These are phyloP conservation scores for Phyllotreta cruciferae DNA, from an alignment of 2,888 invertebrate genomes.

Conservation along the genomic window DNA sequence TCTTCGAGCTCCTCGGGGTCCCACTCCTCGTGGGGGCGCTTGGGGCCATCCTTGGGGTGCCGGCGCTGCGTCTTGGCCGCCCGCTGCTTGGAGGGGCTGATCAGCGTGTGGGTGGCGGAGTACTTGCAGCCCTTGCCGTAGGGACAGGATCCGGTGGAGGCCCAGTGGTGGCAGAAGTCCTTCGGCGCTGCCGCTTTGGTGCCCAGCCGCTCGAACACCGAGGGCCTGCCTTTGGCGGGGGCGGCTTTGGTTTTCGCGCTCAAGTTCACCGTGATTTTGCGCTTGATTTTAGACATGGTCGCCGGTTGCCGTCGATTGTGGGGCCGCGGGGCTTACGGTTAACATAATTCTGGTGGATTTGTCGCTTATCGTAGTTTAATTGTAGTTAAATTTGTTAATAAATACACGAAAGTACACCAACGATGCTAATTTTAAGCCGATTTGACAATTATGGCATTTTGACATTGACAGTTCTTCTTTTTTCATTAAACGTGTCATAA, in stretches of 20 bases:
- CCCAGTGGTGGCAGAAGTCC: constrained; percentile 80
- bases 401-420: not conserved
- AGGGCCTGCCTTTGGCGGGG: constrained; percentile 69
- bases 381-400: constrained; percentile 10
- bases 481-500: no score
- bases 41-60: constrained; percentile 51
- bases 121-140: constrained; percentile 82
- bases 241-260: constrained; percentile 65
- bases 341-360: constrained; percentile 31
- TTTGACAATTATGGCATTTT: no score
- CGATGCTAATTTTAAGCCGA: no score
- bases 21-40: constrained; percentile 64
- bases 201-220: constrained; percentile 84
- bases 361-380: not conserved
- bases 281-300: constrained; percentile 73
- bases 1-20: constrained; percentile 81
- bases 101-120: constrained; percentile 75
- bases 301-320: constrained; percentile 28
- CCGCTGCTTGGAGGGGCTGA: constrained; percentile 78
- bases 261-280: constrained; percentile 79
- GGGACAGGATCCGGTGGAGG: constrained; percentile 77
- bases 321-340: constrained; percentile 14
- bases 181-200: constrained; percentile 66
- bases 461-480: no score
- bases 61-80: constrained; percentile 68